phyloP scores from a whole-genome alignment of 2,797 vertebrate species.

The Hirundo rustica region DNA sequence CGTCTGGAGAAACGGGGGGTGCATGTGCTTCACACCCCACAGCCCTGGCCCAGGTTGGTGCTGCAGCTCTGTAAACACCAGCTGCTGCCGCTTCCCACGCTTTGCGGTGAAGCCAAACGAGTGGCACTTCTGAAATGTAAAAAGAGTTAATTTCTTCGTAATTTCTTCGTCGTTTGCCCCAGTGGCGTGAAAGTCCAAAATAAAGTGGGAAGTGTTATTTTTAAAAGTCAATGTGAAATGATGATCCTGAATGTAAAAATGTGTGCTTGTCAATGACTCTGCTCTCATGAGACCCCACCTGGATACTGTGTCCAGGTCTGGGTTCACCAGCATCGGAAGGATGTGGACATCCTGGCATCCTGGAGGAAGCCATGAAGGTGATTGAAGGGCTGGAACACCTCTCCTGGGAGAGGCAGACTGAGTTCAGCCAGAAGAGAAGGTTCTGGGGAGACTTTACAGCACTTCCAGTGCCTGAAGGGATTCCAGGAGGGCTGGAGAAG shows the following conservation, averaged over 20 bases:
- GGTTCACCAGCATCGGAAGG: neutral
- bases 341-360: too few relatives aligned
- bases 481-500: neutral
- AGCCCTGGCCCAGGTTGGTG: neutral
- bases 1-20: neutral
- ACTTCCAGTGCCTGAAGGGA: neutral
- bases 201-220: neutral
- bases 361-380: neutral
- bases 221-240: neutral
- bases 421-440: neutral
- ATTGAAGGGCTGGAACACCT: neutral
- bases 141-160: accelerated
- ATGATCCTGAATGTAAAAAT: too few relatives aligned
- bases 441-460: neutral
- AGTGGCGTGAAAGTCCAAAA: neutral
- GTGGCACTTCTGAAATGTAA: accelerated
- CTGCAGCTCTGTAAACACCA: neutral
- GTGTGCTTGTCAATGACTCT: neutral
- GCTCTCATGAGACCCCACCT: too few relatives aligned
- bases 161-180: too few relatives aligned
- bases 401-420: neutral
- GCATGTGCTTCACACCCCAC: accelerated
- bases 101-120: accelerated
- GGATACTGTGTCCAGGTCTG: neutral
- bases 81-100: neutral